Conservation (phyloP, 92 coral and sea anemone species). For the Palythoa caribaeorum region DNA sequence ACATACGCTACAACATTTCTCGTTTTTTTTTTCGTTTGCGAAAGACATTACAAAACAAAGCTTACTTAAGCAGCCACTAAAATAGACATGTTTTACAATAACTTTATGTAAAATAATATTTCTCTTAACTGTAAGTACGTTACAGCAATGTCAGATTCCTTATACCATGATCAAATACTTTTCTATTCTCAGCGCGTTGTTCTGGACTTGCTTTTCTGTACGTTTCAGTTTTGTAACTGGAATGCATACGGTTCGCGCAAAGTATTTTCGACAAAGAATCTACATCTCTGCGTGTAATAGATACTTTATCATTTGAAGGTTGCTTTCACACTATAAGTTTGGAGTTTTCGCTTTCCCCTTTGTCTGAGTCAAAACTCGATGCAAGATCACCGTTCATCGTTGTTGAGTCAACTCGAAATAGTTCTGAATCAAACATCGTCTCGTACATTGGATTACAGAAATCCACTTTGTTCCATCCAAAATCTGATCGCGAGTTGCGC, state of each 20-base stretch:
- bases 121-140: neutral
- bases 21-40: neutral
- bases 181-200: neutral
- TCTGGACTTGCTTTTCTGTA: neutral
- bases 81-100: neutral
- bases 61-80: neutral
- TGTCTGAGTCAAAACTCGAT: constrained; percentile 28
- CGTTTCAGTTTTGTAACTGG: neutral
- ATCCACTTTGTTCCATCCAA: constrained; percentile 85
- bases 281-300: neutral
- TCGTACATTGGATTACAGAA: constrained; percentile 96
- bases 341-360: constrained; percentile 40
- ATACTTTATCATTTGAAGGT: neutral
- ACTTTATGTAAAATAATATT: constrained; percentile 19
- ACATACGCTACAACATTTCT: neutral
- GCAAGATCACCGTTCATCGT: constrained; percentile 38
- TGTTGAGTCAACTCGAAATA: constrained; percentile 36
- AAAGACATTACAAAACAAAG: constrained; percentile 4
- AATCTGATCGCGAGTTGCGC: constrained; percentile 74
- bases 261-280: neutral
- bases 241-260: neutral
- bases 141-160: neutral
- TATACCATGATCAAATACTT: neutral
- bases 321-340: constrained; percentile 34
- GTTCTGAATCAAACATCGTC: constrained; percentile 65